Conservation (phyloP, 2,888 invertebrate genomes). For the Fragum sueziense region DNA sequence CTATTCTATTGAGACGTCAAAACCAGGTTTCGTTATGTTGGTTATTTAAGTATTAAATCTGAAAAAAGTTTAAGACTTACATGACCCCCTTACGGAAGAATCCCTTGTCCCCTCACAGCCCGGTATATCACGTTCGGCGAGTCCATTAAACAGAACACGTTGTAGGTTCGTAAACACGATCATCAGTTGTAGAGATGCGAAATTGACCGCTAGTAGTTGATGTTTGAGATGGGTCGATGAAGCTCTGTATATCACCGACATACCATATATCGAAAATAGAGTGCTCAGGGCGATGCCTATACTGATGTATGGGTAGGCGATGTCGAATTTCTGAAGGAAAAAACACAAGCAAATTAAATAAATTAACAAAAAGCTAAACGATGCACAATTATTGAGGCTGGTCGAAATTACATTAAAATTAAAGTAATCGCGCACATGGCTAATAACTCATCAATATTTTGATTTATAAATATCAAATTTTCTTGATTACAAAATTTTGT, state of each 20-base stretch:
- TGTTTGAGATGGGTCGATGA: conserved; percentile 33
- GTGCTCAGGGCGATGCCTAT: conserved; percentile 47
- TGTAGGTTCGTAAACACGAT: conserved; percentile 54
- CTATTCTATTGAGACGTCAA: too few relatives aligned
- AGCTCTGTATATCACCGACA: conserved; percentile 53
- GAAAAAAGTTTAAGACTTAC: too few relatives aligned
- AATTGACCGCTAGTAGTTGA: conserved; percentile 51
- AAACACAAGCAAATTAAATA: not conserved
- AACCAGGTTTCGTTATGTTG: too few relatives aligned
- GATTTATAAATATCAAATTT: too few relatives aligned
- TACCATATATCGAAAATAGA: conserved; percentile 53
- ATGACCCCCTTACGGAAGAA: conserved; percentile 50
- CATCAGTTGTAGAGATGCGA: conserved; percentile 49
- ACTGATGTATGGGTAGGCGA: conserved; percentile 42
- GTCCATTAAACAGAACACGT: conserved; percentile 38
- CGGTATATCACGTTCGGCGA: conserved; percentile 50
- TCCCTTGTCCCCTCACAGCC: conserved; percentile 45
- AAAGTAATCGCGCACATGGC: too few relatives aligned
- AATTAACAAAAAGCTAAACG: too few relatives aligned
- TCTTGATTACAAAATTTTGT: too few relatives aligned
- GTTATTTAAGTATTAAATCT: too few relatives aligned
- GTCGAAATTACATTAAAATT: too few relatives aligned
- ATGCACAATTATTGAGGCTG: too few relatives aligned
- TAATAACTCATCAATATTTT: too few relatives aligned
- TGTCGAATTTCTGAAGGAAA: conserved; percentile 13